phyloP scores from a whole-genome alignment of 2,113 vertebrate genomes.

The Planiliza haematocheilus region DNA sequence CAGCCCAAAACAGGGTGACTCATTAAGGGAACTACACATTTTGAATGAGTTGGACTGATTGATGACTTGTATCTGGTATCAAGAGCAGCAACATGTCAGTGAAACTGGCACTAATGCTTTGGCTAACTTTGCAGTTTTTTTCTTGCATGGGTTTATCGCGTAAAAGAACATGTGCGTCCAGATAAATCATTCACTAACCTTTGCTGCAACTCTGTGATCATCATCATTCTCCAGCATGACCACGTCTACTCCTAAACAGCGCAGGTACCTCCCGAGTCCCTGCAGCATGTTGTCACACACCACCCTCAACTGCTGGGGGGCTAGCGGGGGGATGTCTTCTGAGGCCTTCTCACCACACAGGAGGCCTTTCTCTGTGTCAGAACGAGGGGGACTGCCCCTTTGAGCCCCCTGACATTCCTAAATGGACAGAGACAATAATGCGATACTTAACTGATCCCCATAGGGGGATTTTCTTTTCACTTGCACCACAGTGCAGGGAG shows the following conservation, averaged over 20 bases:
- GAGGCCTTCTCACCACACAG: conserved; percentile 60
- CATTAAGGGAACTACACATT: no score
- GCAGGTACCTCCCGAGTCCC: conserved; percentile 89
- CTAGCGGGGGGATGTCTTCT: conserved; percentile 57
- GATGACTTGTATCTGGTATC: neutral
- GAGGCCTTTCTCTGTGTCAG: conserved; percentile 57
- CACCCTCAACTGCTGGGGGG: conserved; percentile 83
- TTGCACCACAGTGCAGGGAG: conserved; percentile 61
- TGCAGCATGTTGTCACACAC: conserved; percentile 93
- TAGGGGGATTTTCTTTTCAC: conserved; percentile 78
- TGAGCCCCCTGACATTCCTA: conserved; percentile 80
- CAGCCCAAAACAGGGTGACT: no score
- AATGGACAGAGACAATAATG: conserved; percentile 80
- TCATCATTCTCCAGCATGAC: conserved; percentile 84
- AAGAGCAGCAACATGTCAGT: no score
- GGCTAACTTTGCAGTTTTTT: neutral
- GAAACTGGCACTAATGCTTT: neutral
- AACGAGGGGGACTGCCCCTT: conserved; percentile 68
- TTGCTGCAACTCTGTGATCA: conserved; percentile 87
- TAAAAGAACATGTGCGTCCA: neutral
- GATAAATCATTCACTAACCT: conserved; percentile 77
- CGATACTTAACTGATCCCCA: conserved; percentile 78
- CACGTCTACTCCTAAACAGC: conserved; percentile 88
- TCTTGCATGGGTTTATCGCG: no score
- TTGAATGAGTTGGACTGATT: neutral